A percentile compares a stretch with the other conserved stretches of the same genome.
phyloP scores from a whole-genome alignment of 2,888 invertebrate genomes.

The Penaeus monodon region DNA sequence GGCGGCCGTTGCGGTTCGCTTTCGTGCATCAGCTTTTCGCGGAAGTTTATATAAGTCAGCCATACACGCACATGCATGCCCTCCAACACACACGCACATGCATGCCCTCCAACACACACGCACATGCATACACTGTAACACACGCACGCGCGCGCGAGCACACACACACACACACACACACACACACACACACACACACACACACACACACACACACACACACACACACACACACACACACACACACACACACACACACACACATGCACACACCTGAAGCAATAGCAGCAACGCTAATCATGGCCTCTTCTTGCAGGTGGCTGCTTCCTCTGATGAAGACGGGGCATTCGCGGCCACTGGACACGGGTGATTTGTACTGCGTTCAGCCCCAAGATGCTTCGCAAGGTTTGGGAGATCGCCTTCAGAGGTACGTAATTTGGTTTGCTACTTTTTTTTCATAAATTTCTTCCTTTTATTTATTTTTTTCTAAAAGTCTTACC shows the following conservation, averaged over 20 bases:
- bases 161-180: neutral
- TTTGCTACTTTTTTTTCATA: neutral
- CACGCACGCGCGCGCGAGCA: conserved; percentile 2
- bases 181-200: neutral
- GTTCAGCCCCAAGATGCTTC: conserved; percentile 41
- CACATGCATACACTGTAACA: neutral
- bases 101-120: neutral
- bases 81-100: too few relatives aligned
- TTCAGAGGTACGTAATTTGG: conserved; percentile 37
- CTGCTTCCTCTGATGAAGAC: conserved; percentile 41
- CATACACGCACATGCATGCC: too few relatives aligned
- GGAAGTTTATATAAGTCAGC: too few relatives aligned
- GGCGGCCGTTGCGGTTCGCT: too few relatives aligned
- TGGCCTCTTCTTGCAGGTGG: conserved; percentile 29
- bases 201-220: neutral
- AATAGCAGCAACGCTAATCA: neutral
- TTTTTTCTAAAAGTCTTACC: too few relatives aligned
- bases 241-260: conserved; percentile 6
- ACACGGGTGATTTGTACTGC: conserved; percentile 23
- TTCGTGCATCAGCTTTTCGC: too few relatives aligned
- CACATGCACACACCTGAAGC: neutral
- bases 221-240: neutral
- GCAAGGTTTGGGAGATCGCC: conserved; percentile 22
- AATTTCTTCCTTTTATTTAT: too few relatives aligned
- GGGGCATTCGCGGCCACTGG: conserved; percentile 34